Percentiles rank a stretch among this genome's conserved stretches.
These are phyloP conservation scores for Hoplodrina ambigua DNA, from an alignment of 2,888 invertebrate species.

Conservation along the genomic window DNA sequence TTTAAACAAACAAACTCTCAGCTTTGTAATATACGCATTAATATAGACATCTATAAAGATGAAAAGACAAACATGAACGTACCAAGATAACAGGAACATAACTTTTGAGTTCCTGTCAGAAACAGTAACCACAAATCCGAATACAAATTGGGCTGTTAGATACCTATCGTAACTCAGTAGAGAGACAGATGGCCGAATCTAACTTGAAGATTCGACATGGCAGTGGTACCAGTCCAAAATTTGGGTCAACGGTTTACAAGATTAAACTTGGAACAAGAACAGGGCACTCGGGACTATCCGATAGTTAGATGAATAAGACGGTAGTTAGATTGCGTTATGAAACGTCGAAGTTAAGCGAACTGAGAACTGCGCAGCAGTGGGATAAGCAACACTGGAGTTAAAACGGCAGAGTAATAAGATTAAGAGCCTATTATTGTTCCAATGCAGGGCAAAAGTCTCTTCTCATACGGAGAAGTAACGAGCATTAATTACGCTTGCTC, in stretches of 20 bases:
- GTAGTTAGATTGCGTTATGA: conserved; percentile 16
- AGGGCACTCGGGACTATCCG: conserved; percentile 18
- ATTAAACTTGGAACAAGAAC: conserved; percentile 51
- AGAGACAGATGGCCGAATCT: conserved; percentile 16
- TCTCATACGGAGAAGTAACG: too few relatives aligned
- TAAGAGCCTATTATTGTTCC: too few relatives aligned
- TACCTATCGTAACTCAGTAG: conserved; percentile 27
- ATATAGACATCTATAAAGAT: too few relatives aligned
- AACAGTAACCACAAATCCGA: not conserved
- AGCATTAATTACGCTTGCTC: too few relatives aligned
- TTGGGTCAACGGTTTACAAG: conserved; percentile 51
- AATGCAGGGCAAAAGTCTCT: too few relatives aligned
- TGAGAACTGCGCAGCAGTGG: not conserved
- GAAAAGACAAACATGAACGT: not conserved
- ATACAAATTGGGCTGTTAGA: conserved; percentile 18
- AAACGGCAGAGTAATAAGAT: not conserved
- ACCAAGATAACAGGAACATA: conserved; percentile 1
- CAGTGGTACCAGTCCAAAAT: conserved; percentile 16
- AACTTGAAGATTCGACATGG: conserved; percentile 42
- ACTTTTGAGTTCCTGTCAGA: not conserved
- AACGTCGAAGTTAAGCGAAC: not conserved
- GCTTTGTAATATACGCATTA: too few relatives aligned
- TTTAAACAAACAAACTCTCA: too few relatives aligned
- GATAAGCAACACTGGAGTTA: not conserved
- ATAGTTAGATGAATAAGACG: not conserved